Base-by-base conservation (phyloP, 2,797 vertebrate genomes). In the Pogonophryne albipinna region DNA sequence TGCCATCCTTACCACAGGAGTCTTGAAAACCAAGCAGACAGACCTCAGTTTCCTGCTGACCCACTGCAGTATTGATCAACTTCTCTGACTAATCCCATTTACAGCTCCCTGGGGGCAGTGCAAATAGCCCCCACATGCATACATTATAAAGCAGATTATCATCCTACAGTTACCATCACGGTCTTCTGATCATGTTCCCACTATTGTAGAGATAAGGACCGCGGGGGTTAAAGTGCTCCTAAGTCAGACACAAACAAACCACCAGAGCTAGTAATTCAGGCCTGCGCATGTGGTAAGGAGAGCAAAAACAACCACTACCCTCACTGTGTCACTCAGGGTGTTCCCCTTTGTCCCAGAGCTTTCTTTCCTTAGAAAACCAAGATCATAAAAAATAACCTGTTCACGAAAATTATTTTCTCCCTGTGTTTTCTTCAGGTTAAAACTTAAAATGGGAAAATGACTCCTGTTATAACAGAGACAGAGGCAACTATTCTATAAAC, bases 11-110 rank as follows among this genome's bases (percentile, higher is more conserved):
- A 56, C 38, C 17, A 23, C 11, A 41, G 16, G 16, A 38, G 45
- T 27, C 50, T 49, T 47, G 5, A 52, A 56, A 64, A 14, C 45
- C 57, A n/a, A 56, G 41, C 19, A 41, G 61, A 59, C 11, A 27
- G n/a, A 34, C 9, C 34, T 52, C 34, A 6, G 10, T 66, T 46
- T 65, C 27, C 14, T 60, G 11, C 31, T 69, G 44, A 62, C 56
- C 50, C 59, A 73, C 3, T 13, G 16, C 0, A 1, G 44, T 70
- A 85, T 71, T 83, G 77, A 86, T 86, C 78, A 55, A 44, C 62
- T 70, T 49, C 51, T 4, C 59, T 20, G 42, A 62, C 67, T 82
- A 73, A 86, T 76, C 80, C 56, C 51, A 12, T 57, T n/a, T 6
- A 79, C 12, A 42, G 55, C 34, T 41, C 85, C 62, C 51, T n/a